A percentile compares a stretch with the other conserved stretches of the same genome.
phyloP scores from a whole-genome alignment of 2,888 invertebrate species.

The Drosophila mimica region DNA sequence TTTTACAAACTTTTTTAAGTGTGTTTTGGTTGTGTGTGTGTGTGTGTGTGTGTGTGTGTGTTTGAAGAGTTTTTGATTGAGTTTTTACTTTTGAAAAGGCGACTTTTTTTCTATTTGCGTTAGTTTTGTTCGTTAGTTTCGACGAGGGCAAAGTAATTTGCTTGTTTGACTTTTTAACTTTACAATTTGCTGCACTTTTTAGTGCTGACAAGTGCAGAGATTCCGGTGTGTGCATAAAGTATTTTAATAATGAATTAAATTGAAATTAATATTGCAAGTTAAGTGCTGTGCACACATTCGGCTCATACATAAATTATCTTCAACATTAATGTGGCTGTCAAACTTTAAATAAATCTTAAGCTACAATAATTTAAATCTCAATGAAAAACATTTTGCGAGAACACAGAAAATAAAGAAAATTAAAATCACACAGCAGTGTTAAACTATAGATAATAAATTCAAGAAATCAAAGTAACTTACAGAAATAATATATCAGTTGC shows the following conservation, averaged over 20 bases:
- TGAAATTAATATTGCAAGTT: background rate
- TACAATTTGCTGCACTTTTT: conserved; percentile 26
- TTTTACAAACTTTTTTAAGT: conserved; percentile 42
- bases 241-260: background rate
- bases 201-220: conserved; percentile 12
- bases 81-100: conserved; percentile 45
- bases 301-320: background rate
- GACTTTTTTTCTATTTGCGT: conserved; percentile 2
- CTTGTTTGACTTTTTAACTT: conserved; percentile 46
- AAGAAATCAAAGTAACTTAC: background rate
- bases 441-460: background rate
- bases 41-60: conserved; percentile 25
- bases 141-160: conserved; percentile 39
- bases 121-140: conserved; percentile 48
- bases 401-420: background rate
- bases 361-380: background rate
- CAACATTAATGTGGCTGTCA: background rate
- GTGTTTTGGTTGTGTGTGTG: background rate
- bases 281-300: background rate
- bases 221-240: conserved; percentile 3
- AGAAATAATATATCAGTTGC: background rate
- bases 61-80: conserved; percentile 72
- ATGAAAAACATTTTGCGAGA: background rate
- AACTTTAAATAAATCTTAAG: background rate
- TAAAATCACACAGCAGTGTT: background rate